Evolutionary conservation across 2,888 invertebrate species (phyloP).

Genomic region (Leptinotarsa haldemani): DNA sequence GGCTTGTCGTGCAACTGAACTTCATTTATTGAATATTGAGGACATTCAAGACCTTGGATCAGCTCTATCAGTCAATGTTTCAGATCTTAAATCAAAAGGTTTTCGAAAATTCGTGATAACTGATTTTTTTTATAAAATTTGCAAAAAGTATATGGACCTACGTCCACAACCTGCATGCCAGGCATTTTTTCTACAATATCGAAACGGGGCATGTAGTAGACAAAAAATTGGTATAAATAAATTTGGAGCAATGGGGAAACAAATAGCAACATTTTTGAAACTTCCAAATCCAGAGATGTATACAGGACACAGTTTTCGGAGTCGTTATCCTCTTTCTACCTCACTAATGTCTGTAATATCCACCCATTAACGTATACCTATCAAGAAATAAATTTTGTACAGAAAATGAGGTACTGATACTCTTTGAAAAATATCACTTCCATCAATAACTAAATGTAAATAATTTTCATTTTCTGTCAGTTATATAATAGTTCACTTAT

Average conservation of each 20-base stretch:
- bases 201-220: conserved; percentile 38
- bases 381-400: background rate
- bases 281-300: conserved; percentile 37
- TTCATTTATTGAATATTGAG: conserved; percentile 37
- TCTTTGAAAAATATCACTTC: too few species aligned
- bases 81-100: conserved; percentile 34
- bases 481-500: too few species aligned
- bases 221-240: conserved; percentile 42
- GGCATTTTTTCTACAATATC: conserved; percentile 42
- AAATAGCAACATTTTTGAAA: conserved; percentile 40
- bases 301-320: conserved; percentile 37
- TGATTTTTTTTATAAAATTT: conserved; percentile 35
- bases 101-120: conserved; percentile 40
- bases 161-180: conserved; percentile 30
- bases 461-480: too few species aligned
- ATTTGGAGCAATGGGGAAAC: conserved; percentile 37
- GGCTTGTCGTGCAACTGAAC: conserved; percentile 37
- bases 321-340: background rate
- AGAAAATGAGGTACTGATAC: too few species aligned
- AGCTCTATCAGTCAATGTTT: conserved; percentile 38
- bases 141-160: conserved; percentile 36
- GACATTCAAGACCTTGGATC: conserved; percentile 40
- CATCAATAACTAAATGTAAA: too few species aligned
- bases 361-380: background rate
- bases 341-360: background rate